Evolutionary conservation across 2,888 invertebrate genomes (phyloP), one percentile per base, ranked within the genome.

Genomic region (Cinara cedri): DNA sequence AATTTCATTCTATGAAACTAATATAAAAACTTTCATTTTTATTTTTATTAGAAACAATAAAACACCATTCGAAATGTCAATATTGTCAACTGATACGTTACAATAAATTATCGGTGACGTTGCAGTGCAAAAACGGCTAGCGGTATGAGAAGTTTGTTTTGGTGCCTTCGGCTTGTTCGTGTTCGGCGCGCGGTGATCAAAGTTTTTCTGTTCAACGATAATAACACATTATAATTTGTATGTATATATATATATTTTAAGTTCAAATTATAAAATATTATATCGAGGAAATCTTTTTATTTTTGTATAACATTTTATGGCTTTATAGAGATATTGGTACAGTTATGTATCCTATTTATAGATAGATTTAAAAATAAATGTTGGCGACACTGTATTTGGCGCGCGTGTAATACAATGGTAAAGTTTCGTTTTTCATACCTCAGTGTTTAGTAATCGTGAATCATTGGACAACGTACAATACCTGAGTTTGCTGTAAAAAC

Each of bases 81-180:
- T 87, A 87, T 81, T 85, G 85, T 76, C 83, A 84, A 71, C 82
- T 81, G 6, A 80, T 81, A 21, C 72, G 81, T 65, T 87, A 86
- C 84, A 83, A 83, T n/a, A 82, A 85, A 11, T 65, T 88, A 19
- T 81, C 84, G 3, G 87, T 88, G 2, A 82, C 84, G 51, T 83
- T 90, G 82, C 84, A 83, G 10, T 89, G 89, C 82, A 86, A 86
- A 10, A 88, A 89, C 84, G 87, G 87, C 6, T 83, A 83, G 66
- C 81, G 63, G 19, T 82, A 85, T 19, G 83, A 82, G 26, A 85
- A 85, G 78, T 82, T 82, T 54, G 81, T 87, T 4, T 63, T 82
- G 1, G 83, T 86, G 2, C 87, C 87, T 9, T 82, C 82, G n/a
- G 82, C 82, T 8, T 87, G 87, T 80, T 82, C 84, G 4, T 87